A percentile compares a stretch with the other conserved stretches of the same genome.
Evolutionary conservation across 2,113 vertebrate genomes (phyloP).

Genomic region (Cettia cetti): DNA sequence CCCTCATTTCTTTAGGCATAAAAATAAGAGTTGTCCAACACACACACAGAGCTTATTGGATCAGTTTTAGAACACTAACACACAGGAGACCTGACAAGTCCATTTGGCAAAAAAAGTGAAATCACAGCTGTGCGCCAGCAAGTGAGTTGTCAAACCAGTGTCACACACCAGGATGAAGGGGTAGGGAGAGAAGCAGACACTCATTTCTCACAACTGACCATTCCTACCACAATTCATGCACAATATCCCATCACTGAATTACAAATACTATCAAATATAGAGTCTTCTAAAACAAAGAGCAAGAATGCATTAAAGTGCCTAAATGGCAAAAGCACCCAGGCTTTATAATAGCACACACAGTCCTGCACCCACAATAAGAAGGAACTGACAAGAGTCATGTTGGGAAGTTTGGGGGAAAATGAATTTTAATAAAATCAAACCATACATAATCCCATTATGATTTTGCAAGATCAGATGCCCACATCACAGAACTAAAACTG

Average conservation of each 20-base stretch:
- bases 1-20: background rate
- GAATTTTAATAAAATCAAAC: background rate
- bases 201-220: background rate
- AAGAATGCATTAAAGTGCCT: background rate
- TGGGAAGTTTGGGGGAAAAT: background rate
- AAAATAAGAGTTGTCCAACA: background rate
- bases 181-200: background rate
- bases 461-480: background rate
- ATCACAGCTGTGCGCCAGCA: background rate
- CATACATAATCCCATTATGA: background rate
- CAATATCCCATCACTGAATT: background rate
- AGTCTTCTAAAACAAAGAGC: background rate
- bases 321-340: background rate
- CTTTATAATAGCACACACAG: background rate
- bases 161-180: background rate
- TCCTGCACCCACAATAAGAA: background rate
- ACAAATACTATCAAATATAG: background rate
- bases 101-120: background rate
- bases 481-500: background rate
- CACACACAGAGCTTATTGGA: background rate
- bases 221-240: background rate
- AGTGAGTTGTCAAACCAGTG: background rate
- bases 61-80: background rate
- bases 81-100: background rate
- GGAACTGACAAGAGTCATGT: background rate